These are phyloP conservation scores for Drosophila birchii DNA, from an alignment of 2,888 invertebrate genomes.

Conservation along the genomic window DNA sequence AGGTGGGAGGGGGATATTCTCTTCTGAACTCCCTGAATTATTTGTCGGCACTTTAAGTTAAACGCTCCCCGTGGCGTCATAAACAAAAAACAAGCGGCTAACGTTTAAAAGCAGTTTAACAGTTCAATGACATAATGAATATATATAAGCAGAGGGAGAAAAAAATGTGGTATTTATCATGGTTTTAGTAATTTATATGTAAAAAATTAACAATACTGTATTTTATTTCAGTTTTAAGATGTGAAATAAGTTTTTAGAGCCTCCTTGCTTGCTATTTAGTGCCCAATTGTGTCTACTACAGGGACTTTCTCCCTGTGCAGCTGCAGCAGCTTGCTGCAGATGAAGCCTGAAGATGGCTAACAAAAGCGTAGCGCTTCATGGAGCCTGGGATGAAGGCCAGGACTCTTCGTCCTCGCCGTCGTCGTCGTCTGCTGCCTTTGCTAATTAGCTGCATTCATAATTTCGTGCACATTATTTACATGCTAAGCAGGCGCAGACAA, in stretches of 20 bases:
- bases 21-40: conserved; percentile 47
- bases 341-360: conserved; percentile 28
- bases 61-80: conserved; percentile 72
- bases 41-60: conserved; percentile 77
- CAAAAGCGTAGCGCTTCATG: conserved; percentile 9
- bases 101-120: conserved; percentile 80
- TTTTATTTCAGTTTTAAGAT: background rate
- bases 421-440: conserved; percentile 30
- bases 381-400: conserved; percentile 24
- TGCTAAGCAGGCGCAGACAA: conserved; percentile 64
- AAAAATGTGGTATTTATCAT: background rate
- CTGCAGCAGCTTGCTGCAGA: conserved; percentile 50
- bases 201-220: background rate
- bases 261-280: too few species aligned
- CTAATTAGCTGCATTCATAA: conserved; percentile 82
- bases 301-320: conserved; percentile 16
- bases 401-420: conserved; percentile 14
- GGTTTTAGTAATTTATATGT: background rate
- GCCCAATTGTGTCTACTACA: too few species aligned
- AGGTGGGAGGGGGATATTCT: conserved; percentile 9
- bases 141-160: conserved; percentile 38
- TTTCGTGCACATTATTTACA: conserved; percentile 78
- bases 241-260: too few species aligned
- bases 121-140: conserved; percentile 83
- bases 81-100: conserved; percentile 53